Base-by-base conservation (phyloP, 30 jellyfish, hydroid and myxozoan genomes). In the Turritopsis rubra region DNA sequence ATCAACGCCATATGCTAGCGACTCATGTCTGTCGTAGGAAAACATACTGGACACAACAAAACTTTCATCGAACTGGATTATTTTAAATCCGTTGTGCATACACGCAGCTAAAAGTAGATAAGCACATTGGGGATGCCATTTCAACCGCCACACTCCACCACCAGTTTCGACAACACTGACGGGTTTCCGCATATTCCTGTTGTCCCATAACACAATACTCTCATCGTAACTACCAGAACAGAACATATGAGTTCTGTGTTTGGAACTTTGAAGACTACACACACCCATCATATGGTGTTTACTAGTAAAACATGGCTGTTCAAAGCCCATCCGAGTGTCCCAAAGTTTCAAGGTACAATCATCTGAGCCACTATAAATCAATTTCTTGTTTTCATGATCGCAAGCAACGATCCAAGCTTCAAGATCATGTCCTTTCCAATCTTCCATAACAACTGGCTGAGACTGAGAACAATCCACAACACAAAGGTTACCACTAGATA, bases 141-240 rank as follows among this genome's bases (percentile, higher is more conserved):
- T 91, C 83, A 91, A 71, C 65, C 98, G 89, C 98, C 98, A 91
- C 9, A 91, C 96, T 41, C 98, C 98, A 21, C 98, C 98, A 7
- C 98, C 96, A 23, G 92, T 31, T 13, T 84, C 88, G 1, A 83
- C 72, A 21, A 65, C 83, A 52, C 84, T 31, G 21, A 91, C 28
- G 23, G 98, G 98, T 53, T 29, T 54, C 75, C 53, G 80, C 68
- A 79, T 87, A 22, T 72, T 71, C 70, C 98, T 66, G 23, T 91
- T 91, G 66, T 91, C 98, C 96, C 96, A 91, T 13, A 91, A 28
- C 18, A 80, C 65, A 16, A 87, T 66, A 66, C 52, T 75, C 54
- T 91, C 98, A 71, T 91, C 98, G 65, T 91, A 91, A 76, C 98
- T 91, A 16, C 98, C 98, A 26, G 87, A 74, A 71, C 82, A 79